Percentiles rank a stretch among this genome's conserved stretches.
Conservation (phyloP, 2,888 invertebrate genomes). For the Phengaris alcon region DNA sequence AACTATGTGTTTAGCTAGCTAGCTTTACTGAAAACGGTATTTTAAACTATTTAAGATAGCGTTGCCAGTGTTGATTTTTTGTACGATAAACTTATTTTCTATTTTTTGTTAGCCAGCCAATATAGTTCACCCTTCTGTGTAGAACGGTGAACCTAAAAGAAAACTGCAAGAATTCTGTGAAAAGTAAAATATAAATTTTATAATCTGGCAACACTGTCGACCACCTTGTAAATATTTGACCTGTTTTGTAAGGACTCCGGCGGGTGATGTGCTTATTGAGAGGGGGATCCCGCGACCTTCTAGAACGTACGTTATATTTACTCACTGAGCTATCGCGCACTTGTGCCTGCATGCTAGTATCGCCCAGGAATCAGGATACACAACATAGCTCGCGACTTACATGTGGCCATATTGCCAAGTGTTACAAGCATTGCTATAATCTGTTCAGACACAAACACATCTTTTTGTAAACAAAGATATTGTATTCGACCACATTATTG, state of each 20-base stretch:
- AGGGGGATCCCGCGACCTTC: constrained; percentile 57
- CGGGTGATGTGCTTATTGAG: constrained; percentile 74
- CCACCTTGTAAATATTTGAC: constrained; percentile 48
- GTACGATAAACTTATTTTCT: not conserved
- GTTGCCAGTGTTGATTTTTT: not conserved
- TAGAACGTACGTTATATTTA: constrained; percentile 59
- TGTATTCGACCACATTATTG: too few relatives aligned
- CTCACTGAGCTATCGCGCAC: constrained; percentile 17
- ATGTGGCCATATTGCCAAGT: too few relatives aligned
- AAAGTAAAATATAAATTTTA: not conserved
- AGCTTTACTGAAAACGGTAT: constrained; percentile 14
- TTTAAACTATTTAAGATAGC: constrained; percentile 27
- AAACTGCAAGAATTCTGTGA: not conserved
- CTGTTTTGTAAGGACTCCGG: constrained; percentile 68
- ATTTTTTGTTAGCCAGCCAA: not conserved
- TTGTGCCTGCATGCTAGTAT: not conserved
- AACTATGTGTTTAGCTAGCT: constrained; percentile 15
- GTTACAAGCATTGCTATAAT: too few relatives aligned
- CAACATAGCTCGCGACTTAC: too few relatives aligned
- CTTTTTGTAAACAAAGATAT: too few relatives aligned
- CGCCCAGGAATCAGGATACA: too few relatives aligned
- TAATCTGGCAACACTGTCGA: constrained; percentile 26
- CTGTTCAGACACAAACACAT: too few relatives aligned
- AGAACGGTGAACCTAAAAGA: too few relatives aligned
- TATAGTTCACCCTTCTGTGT: too few relatives aligned